phyloP scores from a whole-genome alignment of 2,113 vertebrate species.

The Lutjanus erythropterus region DNA sequence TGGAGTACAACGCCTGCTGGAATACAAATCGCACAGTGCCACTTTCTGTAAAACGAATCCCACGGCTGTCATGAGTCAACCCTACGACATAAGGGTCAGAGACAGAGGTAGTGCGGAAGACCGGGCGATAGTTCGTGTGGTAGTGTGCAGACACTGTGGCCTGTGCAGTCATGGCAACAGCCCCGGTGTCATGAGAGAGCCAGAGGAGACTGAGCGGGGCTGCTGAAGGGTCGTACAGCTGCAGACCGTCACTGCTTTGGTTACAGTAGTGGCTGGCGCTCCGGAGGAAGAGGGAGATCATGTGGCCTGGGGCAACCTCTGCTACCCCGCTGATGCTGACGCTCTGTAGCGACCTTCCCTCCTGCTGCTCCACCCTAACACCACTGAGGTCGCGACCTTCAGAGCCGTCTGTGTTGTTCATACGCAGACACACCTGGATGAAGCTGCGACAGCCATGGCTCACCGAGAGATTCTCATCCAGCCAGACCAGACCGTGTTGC shows the following conservation, averaged over 20 bases:
- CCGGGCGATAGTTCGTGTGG: slow-evolving; percentile 88
- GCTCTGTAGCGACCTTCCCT: slow-evolving; percentile 86
- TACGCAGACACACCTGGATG: slow-evolving; percentile 87
- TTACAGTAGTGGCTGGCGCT: slow-evolving; percentile 89
- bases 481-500: slow-evolving; percentile 90
- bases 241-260: slow-evolving; percentile 84
- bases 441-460: slow-evolving; percentile 90
- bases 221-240: slow-evolving; percentile 80
- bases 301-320: slow-evolving; percentile 86
- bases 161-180: slow-evolving; percentile 89
- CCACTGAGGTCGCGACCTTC: slow-evolving; percentile 84
- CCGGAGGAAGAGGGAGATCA: slow-evolving; percentile 83
- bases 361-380: slow-evolving; percentile 87
- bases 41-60: slow-evolving; percentile 86
- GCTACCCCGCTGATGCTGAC: slow-evolving; percentile 85
- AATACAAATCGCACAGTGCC: slow-evolving; percentile 90
- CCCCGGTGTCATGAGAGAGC: slow-evolving; percentile 91
- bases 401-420: slow-evolving; percentile 84
- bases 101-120: slow-evolving; percentile 86
- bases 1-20: slow-evolving; percentile 89
- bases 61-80: slow-evolving; percentile 87
- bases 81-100: slow-evolving; percentile 89
- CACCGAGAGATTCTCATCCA: slow-evolving; percentile 88
- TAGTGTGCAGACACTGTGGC: slow-evolving; percentile 86
- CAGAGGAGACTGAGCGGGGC: slow-evolving; percentile 88